These are phyloP conservation scores for Jaculus jaculus DNA, from an alignment of 2,113 vertebrate genomes.

Conservation along the genomic window DNA sequence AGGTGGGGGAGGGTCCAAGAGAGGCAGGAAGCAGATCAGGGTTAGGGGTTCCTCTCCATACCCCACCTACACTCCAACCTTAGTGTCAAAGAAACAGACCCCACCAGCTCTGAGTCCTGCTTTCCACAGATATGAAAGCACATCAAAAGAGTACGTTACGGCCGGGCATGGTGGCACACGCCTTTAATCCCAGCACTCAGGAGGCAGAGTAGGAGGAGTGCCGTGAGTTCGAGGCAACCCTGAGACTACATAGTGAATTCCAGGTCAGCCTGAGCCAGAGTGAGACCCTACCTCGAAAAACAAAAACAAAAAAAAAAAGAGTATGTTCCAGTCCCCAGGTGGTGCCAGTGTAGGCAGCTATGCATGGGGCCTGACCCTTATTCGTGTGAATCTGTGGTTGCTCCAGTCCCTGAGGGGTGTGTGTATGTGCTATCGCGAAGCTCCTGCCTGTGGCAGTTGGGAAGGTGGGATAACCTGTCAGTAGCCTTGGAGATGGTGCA, in stretches of 20 bases:
- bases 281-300: no score
- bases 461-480: background rate
- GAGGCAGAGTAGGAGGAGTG: no score
- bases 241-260: no score
- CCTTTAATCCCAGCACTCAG: no score
- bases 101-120: accelerated
- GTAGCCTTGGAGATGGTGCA: background rate
- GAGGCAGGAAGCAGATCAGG: background rate
- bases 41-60: no score
- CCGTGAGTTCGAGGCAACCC: no score
- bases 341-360: no score
- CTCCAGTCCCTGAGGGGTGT: background rate
- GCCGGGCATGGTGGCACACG: no score
- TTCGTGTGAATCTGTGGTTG: background rate
- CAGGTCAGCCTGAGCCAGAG: no score
- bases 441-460: no score
- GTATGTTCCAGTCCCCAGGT: accelerated
- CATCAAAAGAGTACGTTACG: background rate
- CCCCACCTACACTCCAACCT: background rate
- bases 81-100: background rate
- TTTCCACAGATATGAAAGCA: background rate
- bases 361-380: background rate
- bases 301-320: no score
- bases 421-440: background rate
- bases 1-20: background rate